phyloP scores from a whole-genome alignment of 2,113 vertebrate species.

The Entomyzon cyanotis region DNA sequence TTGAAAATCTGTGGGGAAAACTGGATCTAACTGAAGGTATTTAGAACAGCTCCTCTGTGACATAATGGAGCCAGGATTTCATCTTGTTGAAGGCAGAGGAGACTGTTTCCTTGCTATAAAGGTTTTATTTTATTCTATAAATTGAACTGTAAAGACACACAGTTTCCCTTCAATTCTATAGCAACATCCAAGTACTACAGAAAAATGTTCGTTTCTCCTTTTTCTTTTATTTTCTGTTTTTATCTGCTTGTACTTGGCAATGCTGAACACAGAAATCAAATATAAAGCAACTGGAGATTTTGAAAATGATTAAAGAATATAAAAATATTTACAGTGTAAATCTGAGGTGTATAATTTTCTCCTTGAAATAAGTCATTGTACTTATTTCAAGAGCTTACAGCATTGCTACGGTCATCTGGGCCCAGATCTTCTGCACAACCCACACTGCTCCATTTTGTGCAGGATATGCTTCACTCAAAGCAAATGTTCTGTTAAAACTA shows the following conservation, averaged over 20 bases:
- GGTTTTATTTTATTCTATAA: background rate
- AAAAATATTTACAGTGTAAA: background rate
- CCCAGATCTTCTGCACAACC: background rate
- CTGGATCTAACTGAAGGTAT: background rate
- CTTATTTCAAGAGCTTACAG: background rate
- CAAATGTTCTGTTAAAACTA: background rate
- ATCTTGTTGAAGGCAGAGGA: background rate
- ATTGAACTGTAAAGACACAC: background rate
- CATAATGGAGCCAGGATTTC: background rate
- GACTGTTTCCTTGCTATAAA: background rate
- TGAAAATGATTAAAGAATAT: background rate
- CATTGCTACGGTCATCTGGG: rapidly evolving
- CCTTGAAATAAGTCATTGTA: too few species aligned
- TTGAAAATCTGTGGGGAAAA: background rate
- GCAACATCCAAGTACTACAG: background rate
- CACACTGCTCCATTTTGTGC: background rate
- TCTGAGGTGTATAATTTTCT: background rate
- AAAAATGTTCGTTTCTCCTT: background rate
- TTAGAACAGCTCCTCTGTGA: background rate
- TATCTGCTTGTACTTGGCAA: background rate
- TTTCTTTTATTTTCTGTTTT: background rate
- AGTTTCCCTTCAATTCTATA: background rate
- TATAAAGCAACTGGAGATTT: background rate
- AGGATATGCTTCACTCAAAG: background rate
- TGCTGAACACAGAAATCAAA: background rate